Conservation (phyloP, 2,797 vertebrate species). For the Rhabdophis nuchalis region DNA sequence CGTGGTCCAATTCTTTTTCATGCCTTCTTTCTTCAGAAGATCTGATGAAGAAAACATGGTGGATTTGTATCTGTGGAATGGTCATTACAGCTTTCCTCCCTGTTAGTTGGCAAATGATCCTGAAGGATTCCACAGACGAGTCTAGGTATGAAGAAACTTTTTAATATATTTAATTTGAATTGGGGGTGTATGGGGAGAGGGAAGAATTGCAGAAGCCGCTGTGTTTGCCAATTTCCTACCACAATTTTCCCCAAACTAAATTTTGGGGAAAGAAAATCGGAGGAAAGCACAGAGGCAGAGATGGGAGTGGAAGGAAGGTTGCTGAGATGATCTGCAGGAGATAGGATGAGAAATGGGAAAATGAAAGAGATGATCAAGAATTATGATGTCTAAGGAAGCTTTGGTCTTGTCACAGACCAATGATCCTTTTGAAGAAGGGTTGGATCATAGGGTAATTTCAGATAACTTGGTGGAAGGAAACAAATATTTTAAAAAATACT, state of each 20-base stretch:
- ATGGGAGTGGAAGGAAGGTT: background rate
- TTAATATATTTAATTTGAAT: background rate
- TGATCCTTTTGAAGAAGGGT: background rate
- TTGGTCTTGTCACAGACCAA: background rate
- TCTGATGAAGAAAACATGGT: slow-evolving; percentile 27
- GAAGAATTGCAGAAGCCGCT: too few relatives aligned
- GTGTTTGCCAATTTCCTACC: background rate
- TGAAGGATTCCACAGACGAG: slow-evolving; percentile 47
- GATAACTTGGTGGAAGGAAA: background rate
- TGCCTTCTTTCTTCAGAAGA: background rate
- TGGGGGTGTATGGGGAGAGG: background rate
- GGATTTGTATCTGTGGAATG: slow-evolving; percentile 48
- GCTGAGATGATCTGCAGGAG: background rate
- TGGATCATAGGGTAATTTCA: background rate
- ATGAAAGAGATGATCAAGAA: background rate
- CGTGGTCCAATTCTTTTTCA: fast-evolving
- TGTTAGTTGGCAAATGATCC: slow-evolving; percentile 53
- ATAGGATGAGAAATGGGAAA: background rate
- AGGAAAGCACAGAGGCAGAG: background rate
- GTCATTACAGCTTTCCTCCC: slow-evolving; percentile 62
- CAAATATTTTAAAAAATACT: background rate
- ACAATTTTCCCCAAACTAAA: background rate
- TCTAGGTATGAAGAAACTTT: slow-evolving; percentile 46
- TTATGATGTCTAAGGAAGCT: background rate
- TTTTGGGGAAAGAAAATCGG: background rate